phyloP scores from a whole-genome alignment of 2,888 invertebrate species.

The Priocnemis perturbator region DNA sequence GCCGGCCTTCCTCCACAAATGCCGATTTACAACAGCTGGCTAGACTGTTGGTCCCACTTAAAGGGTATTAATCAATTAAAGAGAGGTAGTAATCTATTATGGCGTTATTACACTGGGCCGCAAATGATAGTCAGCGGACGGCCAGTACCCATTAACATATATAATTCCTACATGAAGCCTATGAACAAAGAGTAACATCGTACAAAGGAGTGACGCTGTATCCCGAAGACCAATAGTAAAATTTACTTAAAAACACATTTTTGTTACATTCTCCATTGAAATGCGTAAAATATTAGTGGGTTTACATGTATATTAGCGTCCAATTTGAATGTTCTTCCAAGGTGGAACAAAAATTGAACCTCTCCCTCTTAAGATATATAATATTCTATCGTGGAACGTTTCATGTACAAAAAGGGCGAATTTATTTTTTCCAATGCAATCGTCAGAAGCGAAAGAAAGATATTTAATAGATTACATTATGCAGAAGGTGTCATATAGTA shows the following conservation, averaged over 20 bases:
- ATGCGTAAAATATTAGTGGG: background rate
- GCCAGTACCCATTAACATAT: slow-evolving; percentile 58
- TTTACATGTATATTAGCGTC: background rate
- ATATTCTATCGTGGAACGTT: background rate
- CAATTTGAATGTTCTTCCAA: background rate
- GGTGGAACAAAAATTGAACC: too few relatives aligned
- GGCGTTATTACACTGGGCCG: slow-evolving; percentile 83
- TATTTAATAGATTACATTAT: background rate
- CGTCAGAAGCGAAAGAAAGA: background rate
- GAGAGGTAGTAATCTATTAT: slow-evolving; percentile 89
- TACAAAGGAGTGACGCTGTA: background rate
- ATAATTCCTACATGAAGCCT: slow-evolving; percentile 29
- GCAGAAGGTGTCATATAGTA: too few relatives aligned
- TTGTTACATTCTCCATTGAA: background rate
- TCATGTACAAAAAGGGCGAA: background rate
- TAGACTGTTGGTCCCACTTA: slow-evolving; percentile 89
- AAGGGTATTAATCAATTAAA: slow-evolving; percentile 86
- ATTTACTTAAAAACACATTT: background rate
- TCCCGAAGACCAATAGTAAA: background rate
- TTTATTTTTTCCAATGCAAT: background rate
- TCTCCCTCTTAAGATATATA: background rate
- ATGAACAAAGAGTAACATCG: background rate
- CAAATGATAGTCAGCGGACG: slow-evolving; percentile 53
- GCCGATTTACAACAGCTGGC: slow-evolving; percentile 89
- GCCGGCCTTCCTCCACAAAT: slow-evolving; percentile 91